Base-by-base conservation (phyloP, 2,888 invertebrate genomes). In the Blastobasis lacticolella region DNA sequence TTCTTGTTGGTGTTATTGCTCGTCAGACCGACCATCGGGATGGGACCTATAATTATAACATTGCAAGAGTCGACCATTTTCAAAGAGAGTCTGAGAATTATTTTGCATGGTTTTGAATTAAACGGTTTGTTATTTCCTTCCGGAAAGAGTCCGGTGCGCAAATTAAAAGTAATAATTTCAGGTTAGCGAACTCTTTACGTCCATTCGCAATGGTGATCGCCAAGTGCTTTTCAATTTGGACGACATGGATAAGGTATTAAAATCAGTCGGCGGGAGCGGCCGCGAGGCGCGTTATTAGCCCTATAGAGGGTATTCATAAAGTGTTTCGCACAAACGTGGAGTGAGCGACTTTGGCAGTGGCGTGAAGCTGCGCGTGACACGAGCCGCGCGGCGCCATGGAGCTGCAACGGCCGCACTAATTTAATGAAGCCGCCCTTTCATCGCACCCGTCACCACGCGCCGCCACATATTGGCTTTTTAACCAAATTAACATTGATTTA, bases 331-430 rank as follows among this genome's bases (percentile, higher is more conserved):
- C n/a, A 61, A 64, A 63, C 43, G 69, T 75, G 62, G 73, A 81
- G 80, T 76, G 82, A 75, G 82, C 77, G 69, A 79, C 74, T 82
- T 85, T 84, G 82, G 75, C 83, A 85, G 84, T 84, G 79, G 75
- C 74, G 73, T 72, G 71, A 77, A 78, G 75, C 77, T 75, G 76
- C 72, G 81, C 80, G 78, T 80, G 73, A 77, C 68, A 71, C 69
- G 72, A 75, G 79, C 75, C 49, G 49, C 23, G 23, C 23, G 23
- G 23, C 23, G 23, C 23, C 23, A 23, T 78, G 82, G 81, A 83
- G 81, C 75, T 78, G 77, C 85, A 86, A 77, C 85, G 82, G 77
- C 78, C 77, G 82, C 71, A 81, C 77, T 83, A 85, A 86, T 86
- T 86, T 86, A 86, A 85, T 84, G 86, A 86, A 81, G 76, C 73